phyloP scores from a whole-genome alignment of 2,797 vertebrate genomes.

The Discoglossus pictus region DNA sequence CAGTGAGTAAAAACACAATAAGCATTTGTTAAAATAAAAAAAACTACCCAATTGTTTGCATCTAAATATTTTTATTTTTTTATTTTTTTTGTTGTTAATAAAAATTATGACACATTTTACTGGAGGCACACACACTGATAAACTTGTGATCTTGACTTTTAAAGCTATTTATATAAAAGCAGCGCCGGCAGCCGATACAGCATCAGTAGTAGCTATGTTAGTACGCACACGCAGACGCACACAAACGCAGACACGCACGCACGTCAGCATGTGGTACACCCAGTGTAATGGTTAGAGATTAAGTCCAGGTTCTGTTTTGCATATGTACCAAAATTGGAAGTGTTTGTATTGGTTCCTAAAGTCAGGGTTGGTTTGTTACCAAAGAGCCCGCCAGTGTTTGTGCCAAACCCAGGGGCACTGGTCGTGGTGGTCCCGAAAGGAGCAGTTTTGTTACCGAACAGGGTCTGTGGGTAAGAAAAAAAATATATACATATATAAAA shows the following conservation, averaged over 20 bases:
- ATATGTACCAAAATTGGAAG: constrained; percentile 73
- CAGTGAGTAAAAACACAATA: too few species aligned
- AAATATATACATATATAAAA: too few species aligned
- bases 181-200: too few species aligned
- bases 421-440: constrained; percentile 92
- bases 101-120: too few species aligned
- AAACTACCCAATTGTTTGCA: too few species aligned
- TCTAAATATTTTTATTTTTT: too few species aligned
- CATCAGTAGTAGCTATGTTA: too few species aligned
- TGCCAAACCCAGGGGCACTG: constrained; percentile 89
- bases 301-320: constrained; percentile 42
- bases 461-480: constrained; percentile 70
- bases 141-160: too few species aligned
- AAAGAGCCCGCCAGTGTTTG: constrained; percentile 83
- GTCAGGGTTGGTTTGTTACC: constrained; percentile 81
- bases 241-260: neutral
- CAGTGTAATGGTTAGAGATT: constrained; percentile 50
- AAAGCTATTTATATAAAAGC: too few species aligned
- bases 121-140: too few species aligned
- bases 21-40: too few species aligned
- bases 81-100: too few species aligned
- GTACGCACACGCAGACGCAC: neutral
- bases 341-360: constrained; percentile 74
- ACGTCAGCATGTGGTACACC: constrained; percentile 50
- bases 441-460: constrained; percentile 89